phyloP scores from a whole-genome alignment of 2,888 invertebrate genomes.

The Esperia sulphurella region DNA sequence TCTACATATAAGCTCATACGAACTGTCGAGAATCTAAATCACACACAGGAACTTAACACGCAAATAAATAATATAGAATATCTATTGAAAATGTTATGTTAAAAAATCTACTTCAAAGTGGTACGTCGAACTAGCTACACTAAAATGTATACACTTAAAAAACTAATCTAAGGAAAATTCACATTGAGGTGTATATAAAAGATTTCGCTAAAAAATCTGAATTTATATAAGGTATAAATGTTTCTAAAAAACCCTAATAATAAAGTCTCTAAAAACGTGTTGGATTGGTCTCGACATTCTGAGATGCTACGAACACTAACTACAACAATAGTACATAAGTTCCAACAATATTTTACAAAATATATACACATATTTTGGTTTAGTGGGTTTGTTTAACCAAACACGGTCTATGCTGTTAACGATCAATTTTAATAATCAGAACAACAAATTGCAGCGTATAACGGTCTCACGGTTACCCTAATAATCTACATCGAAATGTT shows the following conservation, averaged over 20 bases:
- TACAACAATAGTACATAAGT: conserved; percentile 55
- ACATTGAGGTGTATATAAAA: conserved; percentile 72
- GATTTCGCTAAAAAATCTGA: conserved; percentile 60
- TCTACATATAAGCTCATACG: too few relatives aligned
- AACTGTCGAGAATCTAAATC: not conserved
- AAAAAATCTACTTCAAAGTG: conserved; percentile 31
- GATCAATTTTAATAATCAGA: too few relatives aligned
- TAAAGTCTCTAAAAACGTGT: conserved; percentile 66
- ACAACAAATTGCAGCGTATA: too few relatives aligned
- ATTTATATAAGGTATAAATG: conserved; percentile 61
- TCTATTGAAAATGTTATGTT: conserved; percentile 23
- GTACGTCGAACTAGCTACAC: conserved; percentile 46
- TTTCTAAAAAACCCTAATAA: conserved; percentile 67
- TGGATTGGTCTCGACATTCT: conserved; percentile 74
- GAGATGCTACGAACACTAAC: conserved; percentile 53
- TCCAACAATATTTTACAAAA: conserved; percentile 72
- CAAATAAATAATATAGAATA: conserved; percentile 24
- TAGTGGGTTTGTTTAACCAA: not conserved
- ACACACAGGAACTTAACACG: conserved; percentile 28
- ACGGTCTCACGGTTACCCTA: too few relatives aligned
- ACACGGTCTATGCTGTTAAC: conserved; percentile 1
- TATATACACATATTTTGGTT: conserved; percentile 31
- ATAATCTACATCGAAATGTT: too few relatives aligned
- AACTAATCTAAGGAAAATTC: conserved; percentile 62
- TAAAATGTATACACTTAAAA: conserved; percentile 38